A percentile compares a stretch with the other conserved stretches of the same genome.
Conservation (phyloP, 2,888 invertebrate genomes). For the Cheilosia scutellata region DNA sequence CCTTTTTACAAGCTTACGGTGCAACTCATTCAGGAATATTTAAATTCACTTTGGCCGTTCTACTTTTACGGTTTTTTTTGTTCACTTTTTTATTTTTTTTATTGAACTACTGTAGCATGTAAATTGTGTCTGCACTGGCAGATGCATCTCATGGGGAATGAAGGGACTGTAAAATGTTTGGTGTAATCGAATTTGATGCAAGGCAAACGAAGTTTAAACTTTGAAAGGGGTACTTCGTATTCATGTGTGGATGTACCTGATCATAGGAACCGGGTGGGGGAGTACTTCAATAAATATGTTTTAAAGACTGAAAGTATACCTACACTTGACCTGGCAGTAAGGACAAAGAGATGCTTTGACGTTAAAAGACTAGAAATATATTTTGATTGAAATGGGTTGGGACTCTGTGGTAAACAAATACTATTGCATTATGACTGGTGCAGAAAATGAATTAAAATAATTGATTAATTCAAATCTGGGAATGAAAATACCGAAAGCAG, state of each 20-base stretch:
- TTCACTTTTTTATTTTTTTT: slow-evolving; percentile 13
- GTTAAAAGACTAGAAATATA: slow-evolving; percentile 23
- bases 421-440: too few relatives aligned
- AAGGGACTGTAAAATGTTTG: slow-evolving; percentile 66
- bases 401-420: neutral
- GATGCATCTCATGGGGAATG: slow-evolving; percentile 69
- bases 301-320: slow-evolving; percentile 53
- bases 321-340: slow-evolving; percentile 35
- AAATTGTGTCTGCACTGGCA: slow-evolving; percentile 63
- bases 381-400: neutral
- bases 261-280: neutral
- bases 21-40: slow-evolving; percentile 64
- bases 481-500: too few relatives aligned
- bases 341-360: slow-evolving; percentile 23
- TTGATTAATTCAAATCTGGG: too few relatives aligned
- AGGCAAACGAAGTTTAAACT: slow-evolving; percentile 73
- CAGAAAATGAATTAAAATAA: too few relatives aligned
- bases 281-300: slow-evolving; percentile 52
- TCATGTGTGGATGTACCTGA: slow-evolving; percentile 1
- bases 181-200: slow-evolving; percentile 72
- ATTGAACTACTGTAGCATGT: slow-evolving; percentile 62
- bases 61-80: slow-evolving; percentile 37
- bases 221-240: slow-evolving; percentile 53
- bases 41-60: slow-evolving; percentile 70
- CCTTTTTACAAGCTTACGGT: slow-evolving; percentile 59